Percentiles rank a stretch among this genome's conserved stretches.
Evolutionary conservation across 2,888 invertebrate genomes (phyloP).

Genomic region (Pharmacophagus antenor): DNA sequence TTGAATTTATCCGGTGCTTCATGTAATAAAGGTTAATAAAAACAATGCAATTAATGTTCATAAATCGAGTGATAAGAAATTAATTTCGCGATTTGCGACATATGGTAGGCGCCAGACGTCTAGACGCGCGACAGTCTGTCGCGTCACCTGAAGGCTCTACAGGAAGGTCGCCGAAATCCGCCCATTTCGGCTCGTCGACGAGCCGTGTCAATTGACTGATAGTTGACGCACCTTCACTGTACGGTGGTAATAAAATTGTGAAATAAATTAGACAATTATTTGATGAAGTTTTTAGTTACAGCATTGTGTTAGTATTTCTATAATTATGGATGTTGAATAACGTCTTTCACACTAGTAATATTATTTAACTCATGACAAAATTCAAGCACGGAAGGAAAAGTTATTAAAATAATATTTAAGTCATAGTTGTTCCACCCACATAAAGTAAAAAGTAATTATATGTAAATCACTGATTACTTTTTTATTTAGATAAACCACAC

Average conservation of each 20-base stretch:
- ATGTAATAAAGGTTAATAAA: not conserved
- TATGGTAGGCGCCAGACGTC: slow-evolving; percentile 62
- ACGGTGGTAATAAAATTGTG: not conserved
- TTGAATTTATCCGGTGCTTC: not conserved
- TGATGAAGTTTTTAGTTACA: too few species aligned
- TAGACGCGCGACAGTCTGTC: slow-evolving; percentile 62
- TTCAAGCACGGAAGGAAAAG: too few species aligned
- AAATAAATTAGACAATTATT: slow-evolving; percentile 4
- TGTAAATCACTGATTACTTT: too few species aligned
- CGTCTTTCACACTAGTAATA: too few species aligned
- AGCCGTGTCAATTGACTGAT: slow-evolving; percentile 28
- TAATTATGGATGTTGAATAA: too few species aligned
- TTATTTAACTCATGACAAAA: too few species aligned
- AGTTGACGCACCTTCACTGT: slow-evolving; percentile 31
- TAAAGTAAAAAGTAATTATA: too few species aligned
- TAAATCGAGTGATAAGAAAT: slow-evolving; percentile 23
- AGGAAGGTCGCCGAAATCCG: slow-evolving; percentile 50
- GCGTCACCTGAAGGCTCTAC: slow-evolving; percentile 58
- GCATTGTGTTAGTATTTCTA: not conserved
- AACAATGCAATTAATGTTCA: too few species aligned
- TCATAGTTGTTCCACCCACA: too few species aligned
- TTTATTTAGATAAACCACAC: too few species aligned
- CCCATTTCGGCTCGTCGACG: slow-evolving; percentile 30
- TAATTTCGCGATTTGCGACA: slow-evolving; percentile 36
- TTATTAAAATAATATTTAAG: too few species aligned